Conservation (phyloP, 64 coral and sea anemone species). For the Orbicella faveolata region DNA sequence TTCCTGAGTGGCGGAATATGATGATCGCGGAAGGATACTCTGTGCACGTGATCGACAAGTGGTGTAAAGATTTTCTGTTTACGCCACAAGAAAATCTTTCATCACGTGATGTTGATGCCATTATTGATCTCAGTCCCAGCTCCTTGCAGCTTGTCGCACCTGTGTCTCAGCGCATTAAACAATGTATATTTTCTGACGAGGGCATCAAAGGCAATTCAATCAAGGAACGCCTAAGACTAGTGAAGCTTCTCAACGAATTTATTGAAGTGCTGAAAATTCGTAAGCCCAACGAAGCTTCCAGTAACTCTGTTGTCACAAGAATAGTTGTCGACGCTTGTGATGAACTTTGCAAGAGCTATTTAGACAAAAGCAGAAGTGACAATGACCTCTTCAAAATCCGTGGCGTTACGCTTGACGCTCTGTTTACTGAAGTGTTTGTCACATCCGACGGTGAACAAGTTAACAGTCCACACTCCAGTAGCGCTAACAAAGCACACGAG, state of each 20-base stretch:
- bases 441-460: background rate
- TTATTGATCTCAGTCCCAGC: constrained; percentile 9
- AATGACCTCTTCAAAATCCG: constrained; percentile 15
- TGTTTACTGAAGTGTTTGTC: background rate
- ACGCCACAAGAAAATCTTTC: background rate
- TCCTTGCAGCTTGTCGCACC: background rate
- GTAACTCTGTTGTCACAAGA: background rate
- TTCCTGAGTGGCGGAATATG: constrained; percentile 3
- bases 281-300: background rate
- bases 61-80: constrained; percentile 18
- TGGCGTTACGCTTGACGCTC: background rate
- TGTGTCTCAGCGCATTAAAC: background rate
- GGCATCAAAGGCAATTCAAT: background rate
- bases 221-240: constrained; percentile 3
- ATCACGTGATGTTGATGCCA: constrained; percentile 7
- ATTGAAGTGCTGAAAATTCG: background rate
- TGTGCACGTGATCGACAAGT: constrained; percentile 6
- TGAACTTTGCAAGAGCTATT: background rate
- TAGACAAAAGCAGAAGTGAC: background rate
- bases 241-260: constrained; percentile 3
- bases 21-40: constrained; percentile 13
- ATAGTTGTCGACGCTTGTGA: background rate
- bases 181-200: constrained; percentile 1
- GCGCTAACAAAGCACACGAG: background rate
- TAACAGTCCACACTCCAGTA: background rate